Evolutionary conservation across 2,113 vertebrate species (phyloP).

Genomic region (Podarcis cretensis): DNA sequence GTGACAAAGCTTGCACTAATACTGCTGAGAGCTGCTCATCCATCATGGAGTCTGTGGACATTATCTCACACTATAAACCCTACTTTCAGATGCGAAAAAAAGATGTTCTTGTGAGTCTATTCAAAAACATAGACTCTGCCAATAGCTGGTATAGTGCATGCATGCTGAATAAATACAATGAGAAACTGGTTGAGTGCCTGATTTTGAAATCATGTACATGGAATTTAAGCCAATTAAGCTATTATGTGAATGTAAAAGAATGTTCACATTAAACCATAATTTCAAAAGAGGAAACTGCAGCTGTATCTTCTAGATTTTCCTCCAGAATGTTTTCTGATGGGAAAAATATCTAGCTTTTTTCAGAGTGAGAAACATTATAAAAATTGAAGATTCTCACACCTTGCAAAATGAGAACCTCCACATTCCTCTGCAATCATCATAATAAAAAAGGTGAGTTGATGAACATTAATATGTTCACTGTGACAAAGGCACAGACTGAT

Average conservation of each 20-base stretch:
- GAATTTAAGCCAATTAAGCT: not conserved
- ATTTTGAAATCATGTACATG: not conserved
- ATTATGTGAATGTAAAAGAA: not conserved
- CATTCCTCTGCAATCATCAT: not conserved
- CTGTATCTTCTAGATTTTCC: not conserved
- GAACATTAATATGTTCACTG: not conserved
- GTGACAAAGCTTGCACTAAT: conserved; percentile 15
- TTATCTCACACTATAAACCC: not conserved
- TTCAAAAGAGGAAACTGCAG: not conserved
- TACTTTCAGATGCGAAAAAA: not conserved
- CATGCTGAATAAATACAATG: not conserved
- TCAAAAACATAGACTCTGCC: not conserved
- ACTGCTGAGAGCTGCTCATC: not conserved
- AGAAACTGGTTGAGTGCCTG: not conserved
- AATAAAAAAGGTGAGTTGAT: not conserved
- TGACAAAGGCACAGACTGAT: not conserved
- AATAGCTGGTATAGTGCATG: not conserved
- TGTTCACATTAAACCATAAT: not conserved
- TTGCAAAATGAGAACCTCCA: not conserved
- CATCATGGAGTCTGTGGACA: not conserved
- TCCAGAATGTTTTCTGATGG: not conserved
- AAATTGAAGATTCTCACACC: not conserved
- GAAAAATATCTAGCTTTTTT: not conserved
- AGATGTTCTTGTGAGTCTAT: not conserved
- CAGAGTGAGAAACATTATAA: not conserved